Base-by-base conservation (phyloP, 2,113 vertebrate genomes). In the Mohoua ochrocephala region DNA sequence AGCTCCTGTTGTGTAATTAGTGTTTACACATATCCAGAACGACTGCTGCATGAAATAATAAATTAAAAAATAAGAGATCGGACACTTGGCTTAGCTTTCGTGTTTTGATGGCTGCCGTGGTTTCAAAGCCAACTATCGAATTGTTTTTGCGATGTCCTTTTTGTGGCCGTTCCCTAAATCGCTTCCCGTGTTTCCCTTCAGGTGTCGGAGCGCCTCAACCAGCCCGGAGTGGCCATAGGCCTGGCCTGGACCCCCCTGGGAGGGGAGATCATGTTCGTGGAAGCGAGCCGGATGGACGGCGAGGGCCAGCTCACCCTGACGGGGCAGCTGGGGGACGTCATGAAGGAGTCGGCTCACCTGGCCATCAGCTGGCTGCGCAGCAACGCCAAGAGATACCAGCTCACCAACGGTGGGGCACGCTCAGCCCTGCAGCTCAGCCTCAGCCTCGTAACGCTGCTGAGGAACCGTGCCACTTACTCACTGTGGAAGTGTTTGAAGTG, bases 181-280 rank as follows among this genome's bases (percentile, higher is more conserved):
- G 2, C 35, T 60, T 37, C 5, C 20, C 11, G 47, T 92, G 22
- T 57, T 68, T 56, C 63, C 73, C 71, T 35, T 17, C 53, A 99
- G 99, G 99, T 99, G 35, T 99, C 99, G 0, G 98, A 99, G 97
- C 98, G 99, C 4, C 97, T 99, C 69, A 99, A 96, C 13, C 98
- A 99, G 83, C 99, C 99, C 0, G 99, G 99, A 3, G 99, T 99
- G 49, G 99, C 99, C 24, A 97, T 99, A 6, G 99, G 99, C 2
- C 96, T 99, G 97, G 99, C 99, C 10, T 99, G 99, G 99, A 99
- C 99, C 0, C 99, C 99, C 0, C 92, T 99, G 33, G 99, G 99
- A 0, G 99, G 99, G 18, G 99, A 99, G 97, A 99, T 99, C 96
- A 99, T 99, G 99, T 99, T 99, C 21, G 99, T 99, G 79, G 99